Evolutionary conservation across 2,888 invertebrate genomes (phyloP), one percentile per base, ranked within the genome.

Genomic region (Amiota minor): DNA sequence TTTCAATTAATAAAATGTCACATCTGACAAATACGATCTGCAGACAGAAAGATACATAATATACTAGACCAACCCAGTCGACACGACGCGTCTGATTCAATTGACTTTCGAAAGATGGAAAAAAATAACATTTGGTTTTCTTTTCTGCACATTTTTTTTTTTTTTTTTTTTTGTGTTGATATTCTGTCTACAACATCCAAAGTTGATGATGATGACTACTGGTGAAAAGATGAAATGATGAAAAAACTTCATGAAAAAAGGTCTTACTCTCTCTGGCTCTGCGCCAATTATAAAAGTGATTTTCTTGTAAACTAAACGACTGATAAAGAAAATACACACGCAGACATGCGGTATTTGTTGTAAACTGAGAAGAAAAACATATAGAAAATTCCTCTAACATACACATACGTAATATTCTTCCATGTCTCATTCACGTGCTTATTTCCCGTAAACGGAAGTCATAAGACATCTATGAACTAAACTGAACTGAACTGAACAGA

Each of bases 371-470:
- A 23, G 1, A 35, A 35, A 35, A 35, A 35, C 2, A 35, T 35
- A 35, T 35, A 35, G 35, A 35, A 35, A 35, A 35, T 35, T 35
- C 35, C 35, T 35, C 6, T 59, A 16, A 59, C 53, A 53, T 53
- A 53, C 53, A 53, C 53, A 53, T 12, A 53, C 53, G 16, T 16
- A 35, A 35, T 2, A 8, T 53, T 16, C 14, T 16, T 53, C 53
- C 14, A 14, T 53, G 59, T 18, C 62, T 35, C 35, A 35, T 35
- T 45, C 62, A 62, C 62, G 50, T 18, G 45, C 67, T 49, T n/a
- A 20, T 86, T 87, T 86, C 84, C 86, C 84, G 83, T 86, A 84
- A 87, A 82, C 87, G 88, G 87, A 88, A 88, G 88, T 85, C 78
- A 76, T 75, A 79, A 81, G 83, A 78, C 75, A 79, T 78, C 76